Percentiles rank a stretch among this genome's conserved stretches.
phyloP scores from a whole-genome alignment of 2,888 invertebrate genomes.

The Xylocampa areola region DNA sequence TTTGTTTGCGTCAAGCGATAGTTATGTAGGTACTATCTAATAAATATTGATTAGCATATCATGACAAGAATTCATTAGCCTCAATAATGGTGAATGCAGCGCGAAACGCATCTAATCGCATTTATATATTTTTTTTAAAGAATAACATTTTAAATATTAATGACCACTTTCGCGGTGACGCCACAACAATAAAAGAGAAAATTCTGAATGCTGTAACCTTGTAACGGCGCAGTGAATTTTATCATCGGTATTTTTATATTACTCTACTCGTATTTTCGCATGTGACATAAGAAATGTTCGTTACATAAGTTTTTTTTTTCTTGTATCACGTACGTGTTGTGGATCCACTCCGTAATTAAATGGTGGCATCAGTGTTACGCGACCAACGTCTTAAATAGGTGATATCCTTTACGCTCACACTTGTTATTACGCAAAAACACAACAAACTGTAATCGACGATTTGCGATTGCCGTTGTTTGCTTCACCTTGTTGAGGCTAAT shows the following conservation, averaged over 20 bases:
- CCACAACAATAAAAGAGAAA: slow-evolving; percentile 66
- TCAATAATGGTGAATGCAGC: slow-evolving; percentile 62
- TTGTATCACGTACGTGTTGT: slow-evolving; percentile 42
- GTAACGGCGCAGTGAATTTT: slow-evolving; percentile 51
- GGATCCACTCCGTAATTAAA: slow-evolving; percentile 61
- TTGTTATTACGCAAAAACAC: slow-evolving; percentile 52
- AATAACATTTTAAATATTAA: slow-evolving; percentile 53
- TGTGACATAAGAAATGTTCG: slow-evolving; percentile 34
- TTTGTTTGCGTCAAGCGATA: slow-evolving; percentile 54
- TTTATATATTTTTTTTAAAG: slow-evolving; percentile 52
- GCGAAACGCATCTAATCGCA: slow-evolving; percentile 55
- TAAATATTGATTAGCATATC: slow-evolving; percentile 64
- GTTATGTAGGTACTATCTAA: slow-evolving; percentile 50
- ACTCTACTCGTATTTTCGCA: slow-evolving; percentile 43
- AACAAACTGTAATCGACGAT: slow-evolving; percentile 35
- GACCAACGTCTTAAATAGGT: slow-evolving; percentile 61
- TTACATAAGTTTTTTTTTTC: slow-evolving; percentile 50
- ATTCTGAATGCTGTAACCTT: slow-evolving; percentile 56
- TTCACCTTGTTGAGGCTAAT: slow-evolving; percentile 18
- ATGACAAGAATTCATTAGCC: slow-evolving; percentile 73
- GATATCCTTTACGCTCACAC: slow-evolving; percentile 58
- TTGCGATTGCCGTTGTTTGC: slow-evolving; percentile 36
- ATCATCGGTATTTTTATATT: slow-evolving; percentile 50
- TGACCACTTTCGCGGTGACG: slow-evolving; percentile 62
- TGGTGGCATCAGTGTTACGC: slow-evolving; percentile 63